A percentile compares a stretch with the other conserved stretches of the same genome.
Evolutionary conservation across 2,113 vertebrate genomes (phyloP).

Genomic region (Mugil cephalus): DNA sequence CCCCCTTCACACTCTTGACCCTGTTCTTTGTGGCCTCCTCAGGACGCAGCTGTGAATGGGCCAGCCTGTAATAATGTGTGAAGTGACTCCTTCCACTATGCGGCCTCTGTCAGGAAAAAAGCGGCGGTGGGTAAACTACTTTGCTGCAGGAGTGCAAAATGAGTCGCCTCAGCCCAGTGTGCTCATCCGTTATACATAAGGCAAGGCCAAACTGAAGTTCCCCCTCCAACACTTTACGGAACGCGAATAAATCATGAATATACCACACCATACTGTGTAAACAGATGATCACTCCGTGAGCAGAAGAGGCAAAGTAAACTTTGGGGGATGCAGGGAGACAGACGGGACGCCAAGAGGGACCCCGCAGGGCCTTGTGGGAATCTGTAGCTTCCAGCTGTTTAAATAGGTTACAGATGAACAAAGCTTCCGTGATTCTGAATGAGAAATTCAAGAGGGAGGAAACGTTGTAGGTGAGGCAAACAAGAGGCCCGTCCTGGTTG

Average conservation of each 20-base stretch:
- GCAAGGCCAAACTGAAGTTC: conserved; percentile 36
- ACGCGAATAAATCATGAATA: conserved; percentile 57
- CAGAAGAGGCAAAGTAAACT: conserved; percentile 29
- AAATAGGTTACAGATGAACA: conserved; percentile 15
- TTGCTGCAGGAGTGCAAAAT: conserved; percentile 52
- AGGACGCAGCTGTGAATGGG: conserved; percentile 48
- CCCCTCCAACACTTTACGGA: conserved; percentile 6
- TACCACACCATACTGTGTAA: conserved; percentile 37
- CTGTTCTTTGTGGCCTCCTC: conserved; percentile 17
- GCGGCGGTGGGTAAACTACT: conserved; percentile 61
- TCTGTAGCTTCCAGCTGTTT: conserved; percentile 44
- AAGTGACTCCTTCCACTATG: conserved; percentile 49
- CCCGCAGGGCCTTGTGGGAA: conserved; percentile 20
- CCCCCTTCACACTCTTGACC: conserved; percentile 31
- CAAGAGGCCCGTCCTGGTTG: conserved; percentile 4
- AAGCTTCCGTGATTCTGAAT: neutral
- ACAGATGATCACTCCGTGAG: conserved; percentile 44
- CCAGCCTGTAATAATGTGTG: conserved; percentile 60
- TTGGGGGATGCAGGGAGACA: conserved; percentile 11
- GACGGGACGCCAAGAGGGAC: conserved; percentile 19
- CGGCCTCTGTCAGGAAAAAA: conserved; percentile 52
- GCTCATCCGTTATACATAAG: conserved; percentile 67
- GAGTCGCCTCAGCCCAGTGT: conserved; percentile 38
- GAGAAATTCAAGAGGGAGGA: neutral
- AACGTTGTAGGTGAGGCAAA: neutral